Conservation (phyloP, 1,140 invertebrate species). For the Adoxophyes honmai region DNA sequence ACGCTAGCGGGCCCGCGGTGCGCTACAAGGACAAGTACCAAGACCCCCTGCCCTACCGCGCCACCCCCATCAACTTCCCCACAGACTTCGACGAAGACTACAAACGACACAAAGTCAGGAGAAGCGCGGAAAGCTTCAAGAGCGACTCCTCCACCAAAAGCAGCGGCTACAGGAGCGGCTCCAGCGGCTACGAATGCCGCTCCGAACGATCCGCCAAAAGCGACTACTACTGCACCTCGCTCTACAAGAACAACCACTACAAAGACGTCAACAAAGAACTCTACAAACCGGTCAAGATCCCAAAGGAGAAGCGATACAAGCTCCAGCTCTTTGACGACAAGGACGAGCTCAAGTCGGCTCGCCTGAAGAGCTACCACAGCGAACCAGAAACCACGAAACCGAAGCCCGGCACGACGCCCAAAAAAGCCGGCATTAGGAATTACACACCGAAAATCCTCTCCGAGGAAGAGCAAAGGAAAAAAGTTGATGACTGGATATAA, state of each 20-base stretch:
- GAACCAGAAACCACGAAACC: constrained; percentile 74
- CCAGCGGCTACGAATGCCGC: constrained; percentile 54
- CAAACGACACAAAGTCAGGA: constrained; percentile 49
- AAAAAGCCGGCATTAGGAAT: constrained; percentile 80
- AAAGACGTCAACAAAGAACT: constrained; percentile 72
- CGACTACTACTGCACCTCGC: constrained; percentile 60
- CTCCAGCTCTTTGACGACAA: constrained; percentile 59
- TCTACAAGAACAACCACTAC: constrained; percentile 76
- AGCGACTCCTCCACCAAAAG: constrained; percentile 66
- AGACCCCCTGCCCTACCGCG: constrained; percentile 44
- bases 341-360: constrained; percentile 79
- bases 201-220: constrained; percentile 63
- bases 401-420: constrained; percentile 50
- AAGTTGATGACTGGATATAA: constrained; percentile 67
- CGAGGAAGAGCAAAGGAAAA: constrained; percentile 66
- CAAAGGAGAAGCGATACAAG: constrained; percentile 74
- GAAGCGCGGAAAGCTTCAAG: constrained; percentile 63
- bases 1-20: constrained; percentile 47
- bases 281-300: constrained; percentile 73
- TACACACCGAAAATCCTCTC: constrained; percentile 82
- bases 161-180: constrained; percentile 67
- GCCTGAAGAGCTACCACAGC: constrained; percentile 80
- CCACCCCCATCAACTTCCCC: constrained; percentile 38
- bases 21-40: constrained; percentile 60
- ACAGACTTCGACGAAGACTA: constrained; percentile 54